Conservation (phyloP, 2,888 invertebrate genomes). For the Eledona agricola region DNA sequence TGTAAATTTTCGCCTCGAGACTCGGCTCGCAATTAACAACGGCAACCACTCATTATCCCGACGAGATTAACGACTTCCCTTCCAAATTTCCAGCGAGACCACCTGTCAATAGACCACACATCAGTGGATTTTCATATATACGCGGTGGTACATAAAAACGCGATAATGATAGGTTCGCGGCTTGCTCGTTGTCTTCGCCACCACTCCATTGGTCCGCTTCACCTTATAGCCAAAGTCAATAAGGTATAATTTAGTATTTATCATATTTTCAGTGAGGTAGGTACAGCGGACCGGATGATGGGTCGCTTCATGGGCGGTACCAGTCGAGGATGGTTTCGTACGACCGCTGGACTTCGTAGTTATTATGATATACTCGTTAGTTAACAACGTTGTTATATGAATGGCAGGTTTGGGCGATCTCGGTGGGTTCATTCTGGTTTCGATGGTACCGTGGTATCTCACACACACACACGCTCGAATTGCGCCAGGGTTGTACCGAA, state of each 20-base stretch:
- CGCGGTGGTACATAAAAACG: constrained; percentile 29
- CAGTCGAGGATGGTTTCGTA: constrained; percentile 1
- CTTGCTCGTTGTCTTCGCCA: constrained; percentile 12
- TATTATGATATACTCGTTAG: constrained; percentile 58
- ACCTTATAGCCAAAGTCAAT: constrained; percentile 52
- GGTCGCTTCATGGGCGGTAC: constrained; percentile 9
- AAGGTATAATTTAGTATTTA: constrained; percentile 59
- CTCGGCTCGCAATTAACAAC: constrained; percentile 20
- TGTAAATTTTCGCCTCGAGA: constrained; percentile 1
- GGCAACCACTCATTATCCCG: constrained; percentile 12
- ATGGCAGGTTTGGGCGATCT: constrained; percentile 31
- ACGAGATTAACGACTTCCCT: constrained; percentile 33
- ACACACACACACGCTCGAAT: too few species aligned
- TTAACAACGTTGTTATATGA: constrained; percentile 55
- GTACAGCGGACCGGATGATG: constrained; percentile 52
- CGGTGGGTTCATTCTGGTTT: constrained; percentile 30
- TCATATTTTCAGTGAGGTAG: constrained; percentile 56
- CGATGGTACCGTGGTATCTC: too few species aligned
- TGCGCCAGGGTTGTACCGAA: too few species aligned
- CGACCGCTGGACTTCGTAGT: constrained; percentile 44
- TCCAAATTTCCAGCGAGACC: constrained; percentile 29
- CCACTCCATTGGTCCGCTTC: constrained; percentile 43
- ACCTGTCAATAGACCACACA: constrained; percentile 39
- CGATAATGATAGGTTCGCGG: constrained; percentile 36
- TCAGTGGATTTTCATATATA: constrained; percentile 28